Conservation (phyloP, 1,140 invertebrate species). For the Cecropterus lyciades region DNA sequence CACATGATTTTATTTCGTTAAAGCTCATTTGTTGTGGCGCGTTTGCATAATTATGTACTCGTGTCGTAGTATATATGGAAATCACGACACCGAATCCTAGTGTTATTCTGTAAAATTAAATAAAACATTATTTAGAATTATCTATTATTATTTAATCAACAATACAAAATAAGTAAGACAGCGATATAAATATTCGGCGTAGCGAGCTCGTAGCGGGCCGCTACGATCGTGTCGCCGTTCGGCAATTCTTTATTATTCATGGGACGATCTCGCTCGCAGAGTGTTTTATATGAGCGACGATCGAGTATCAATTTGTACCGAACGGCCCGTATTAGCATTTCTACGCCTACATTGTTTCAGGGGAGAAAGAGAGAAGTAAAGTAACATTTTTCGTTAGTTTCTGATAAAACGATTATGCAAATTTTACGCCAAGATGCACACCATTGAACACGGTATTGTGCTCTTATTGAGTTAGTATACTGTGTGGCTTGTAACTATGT, state of each 20-base stretch:
- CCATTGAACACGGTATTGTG: conserved; percentile 34
- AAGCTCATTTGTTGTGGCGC: too few species aligned
- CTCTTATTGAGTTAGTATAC: conserved; percentile 23
- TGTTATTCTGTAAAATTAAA: too few species aligned
- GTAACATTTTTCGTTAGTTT: conserved; percentile 39
- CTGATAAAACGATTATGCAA: conserved; percentile 27
- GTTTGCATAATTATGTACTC: too few species aligned
- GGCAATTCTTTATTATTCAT: conserved; percentile 83
- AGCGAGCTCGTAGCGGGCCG: conserved; percentile 36
- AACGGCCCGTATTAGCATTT: conserved; percentile 77
- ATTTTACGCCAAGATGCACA: conserved; percentile 24
- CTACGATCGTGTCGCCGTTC: conserved; percentile 55
- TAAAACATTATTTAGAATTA: too few species aligned
- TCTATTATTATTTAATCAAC: too few species aligned
- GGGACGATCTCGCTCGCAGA: conserved; percentile 74
- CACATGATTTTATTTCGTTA: too few species aligned
- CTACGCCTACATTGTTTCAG: conserved; percentile 75
- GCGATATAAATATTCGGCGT: conserved; percentile 44
- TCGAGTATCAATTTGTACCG: conserved; percentile 82
- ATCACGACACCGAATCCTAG: too few species aligned
- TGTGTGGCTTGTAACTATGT: conserved; percentile 4
- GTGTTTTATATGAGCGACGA: conserved; percentile 83
- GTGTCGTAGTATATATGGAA: too few species aligned
- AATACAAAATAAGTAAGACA: too few species aligned
- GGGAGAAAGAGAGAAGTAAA: conserved; percentile 36